Conservation (phyloP, 2,888 invertebrate genomes). For the Drosophila demipolita region DNA sequence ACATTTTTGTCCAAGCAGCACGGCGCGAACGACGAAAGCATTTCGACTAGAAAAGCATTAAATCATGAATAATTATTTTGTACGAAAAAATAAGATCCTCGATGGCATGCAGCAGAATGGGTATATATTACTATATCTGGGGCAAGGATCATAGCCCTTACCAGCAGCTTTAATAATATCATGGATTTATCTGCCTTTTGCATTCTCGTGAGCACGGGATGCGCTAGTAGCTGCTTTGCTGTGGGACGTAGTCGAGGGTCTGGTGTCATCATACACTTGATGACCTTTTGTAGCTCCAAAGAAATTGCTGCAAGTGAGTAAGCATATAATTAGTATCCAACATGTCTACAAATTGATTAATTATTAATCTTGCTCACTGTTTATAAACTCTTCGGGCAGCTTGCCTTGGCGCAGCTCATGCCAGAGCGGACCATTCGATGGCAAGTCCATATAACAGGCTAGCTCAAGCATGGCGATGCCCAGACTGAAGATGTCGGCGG, state of each 20-base stretch:
- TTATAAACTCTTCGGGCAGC: conserved; percentile 86
- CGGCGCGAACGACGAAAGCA: conserved; percentile 80
- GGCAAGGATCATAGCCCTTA: conserved; percentile 43
- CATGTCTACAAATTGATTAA: not conserved
- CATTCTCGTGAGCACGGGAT: conserved; percentile 79
- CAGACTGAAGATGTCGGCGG: conserved; percentile 91
- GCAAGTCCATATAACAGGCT: conserved; percentile 89
- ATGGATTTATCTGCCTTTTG: conserved; percentile 77
- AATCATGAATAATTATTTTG: not conserved
- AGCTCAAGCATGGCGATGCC: conserved; percentile 91
- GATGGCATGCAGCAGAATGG: not conserved
- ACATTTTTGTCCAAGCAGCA: conserved; percentile 82
- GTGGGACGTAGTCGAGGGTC: conserved; percentile 86
- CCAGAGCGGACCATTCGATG: conserved; percentile 89
- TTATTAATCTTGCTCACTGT: conserved; percentile 74
- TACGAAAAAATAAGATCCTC: not conserved
- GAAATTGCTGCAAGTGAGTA: conserved; percentile 84
- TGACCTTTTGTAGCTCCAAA: conserved; percentile 86
- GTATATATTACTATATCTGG: not conserved
- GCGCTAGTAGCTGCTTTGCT: conserved; percentile 86
- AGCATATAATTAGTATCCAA: not conserved
- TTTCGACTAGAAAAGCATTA: conserved; percentile 70
- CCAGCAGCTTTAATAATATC: conserved; percentile 77
- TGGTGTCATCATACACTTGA: conserved; percentile 87
- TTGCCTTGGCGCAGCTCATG: conserved; percentile 87